Conservation (phyloP, 2,888 invertebrate species). For the Pristionchus arcanus region DNA sequence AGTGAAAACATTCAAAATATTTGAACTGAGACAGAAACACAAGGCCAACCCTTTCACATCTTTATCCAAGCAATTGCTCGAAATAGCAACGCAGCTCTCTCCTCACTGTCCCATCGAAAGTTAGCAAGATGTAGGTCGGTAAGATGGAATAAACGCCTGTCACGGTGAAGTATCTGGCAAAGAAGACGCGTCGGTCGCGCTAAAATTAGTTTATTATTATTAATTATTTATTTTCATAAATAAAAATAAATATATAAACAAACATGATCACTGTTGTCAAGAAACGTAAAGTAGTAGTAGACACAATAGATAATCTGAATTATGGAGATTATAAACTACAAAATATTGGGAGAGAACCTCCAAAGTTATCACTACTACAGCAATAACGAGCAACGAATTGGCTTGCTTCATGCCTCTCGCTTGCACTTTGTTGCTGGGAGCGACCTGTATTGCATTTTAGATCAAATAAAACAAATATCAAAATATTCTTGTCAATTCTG, state of each 20-base stretch:
- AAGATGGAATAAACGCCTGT: neutral
- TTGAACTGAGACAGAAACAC: too few relatives aligned
- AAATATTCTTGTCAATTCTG: too few relatives aligned
- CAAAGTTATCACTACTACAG: neutral
- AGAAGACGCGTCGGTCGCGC: neutral
- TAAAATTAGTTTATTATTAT: too few relatives aligned
- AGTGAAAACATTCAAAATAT: too few relatives aligned
- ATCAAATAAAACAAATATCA: too few relatives aligned
- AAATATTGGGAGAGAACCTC: neutral
- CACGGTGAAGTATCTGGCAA: neutral
- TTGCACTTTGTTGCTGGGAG: neutral
- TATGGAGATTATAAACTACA: too few relatives aligned
- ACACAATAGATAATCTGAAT: neutral
- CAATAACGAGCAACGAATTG: neutral
- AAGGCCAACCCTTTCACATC: too few relatives aligned
- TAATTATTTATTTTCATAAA: neutral
- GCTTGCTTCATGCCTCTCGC: neutral
- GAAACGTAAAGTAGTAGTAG: constrained; percentile 7
- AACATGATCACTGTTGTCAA: neutral
- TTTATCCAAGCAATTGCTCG: too few relatives aligned
- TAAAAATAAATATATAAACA: neutral
- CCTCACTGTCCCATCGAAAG: neutral
- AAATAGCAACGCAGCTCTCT: neutral
- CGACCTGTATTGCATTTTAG: neutral
- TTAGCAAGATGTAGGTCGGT: neutral